These are phyloP conservation scores for Miichthys miiuy DNA, from an alignment of 2,797 vertebrate species.

Conservation along the genomic window DNA sequence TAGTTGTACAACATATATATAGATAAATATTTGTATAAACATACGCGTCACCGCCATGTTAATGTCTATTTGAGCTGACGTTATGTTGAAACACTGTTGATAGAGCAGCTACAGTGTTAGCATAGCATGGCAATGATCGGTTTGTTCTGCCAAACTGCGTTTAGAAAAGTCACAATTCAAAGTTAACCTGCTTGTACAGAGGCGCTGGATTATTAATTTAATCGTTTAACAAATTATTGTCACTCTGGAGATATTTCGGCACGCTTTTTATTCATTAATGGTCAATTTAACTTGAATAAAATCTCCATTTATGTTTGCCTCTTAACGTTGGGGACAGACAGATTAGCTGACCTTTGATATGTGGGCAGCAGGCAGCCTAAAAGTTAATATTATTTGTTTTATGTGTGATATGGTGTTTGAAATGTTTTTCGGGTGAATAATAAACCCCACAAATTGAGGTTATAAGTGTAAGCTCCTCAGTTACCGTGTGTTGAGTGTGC, in stretches of 20 bases:
- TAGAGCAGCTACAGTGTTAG: constrained; percentile 35
- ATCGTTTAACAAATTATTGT: accelerated
- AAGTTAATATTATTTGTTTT: neutral
- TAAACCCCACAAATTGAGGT: accelerated
- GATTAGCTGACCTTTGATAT: neutral
- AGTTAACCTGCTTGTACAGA: neutral
- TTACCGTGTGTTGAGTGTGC: neutral
- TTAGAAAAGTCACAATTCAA: neutral
- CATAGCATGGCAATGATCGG: constrained; percentile 1
- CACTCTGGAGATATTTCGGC: neutral
- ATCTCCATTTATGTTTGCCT: accelerated
- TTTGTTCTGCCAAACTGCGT: neutral
- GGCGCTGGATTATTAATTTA: accelerated
- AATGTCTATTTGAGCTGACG: accelerated
- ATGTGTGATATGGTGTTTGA: accelerated
- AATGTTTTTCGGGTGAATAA: neutral
- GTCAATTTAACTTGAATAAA: accelerated
- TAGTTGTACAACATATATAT: accelerated
- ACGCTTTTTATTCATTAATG: accelerated
- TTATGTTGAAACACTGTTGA: too few species aligned
- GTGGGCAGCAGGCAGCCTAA: accelerated
- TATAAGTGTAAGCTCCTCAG: accelerated
- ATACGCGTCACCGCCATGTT: accelerated
- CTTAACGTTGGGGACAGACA: accelerated
- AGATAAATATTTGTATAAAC: accelerated